phyloP scores from a whole-genome alignment of 2,113 vertebrate species.

The Arizona elegans region DNA sequence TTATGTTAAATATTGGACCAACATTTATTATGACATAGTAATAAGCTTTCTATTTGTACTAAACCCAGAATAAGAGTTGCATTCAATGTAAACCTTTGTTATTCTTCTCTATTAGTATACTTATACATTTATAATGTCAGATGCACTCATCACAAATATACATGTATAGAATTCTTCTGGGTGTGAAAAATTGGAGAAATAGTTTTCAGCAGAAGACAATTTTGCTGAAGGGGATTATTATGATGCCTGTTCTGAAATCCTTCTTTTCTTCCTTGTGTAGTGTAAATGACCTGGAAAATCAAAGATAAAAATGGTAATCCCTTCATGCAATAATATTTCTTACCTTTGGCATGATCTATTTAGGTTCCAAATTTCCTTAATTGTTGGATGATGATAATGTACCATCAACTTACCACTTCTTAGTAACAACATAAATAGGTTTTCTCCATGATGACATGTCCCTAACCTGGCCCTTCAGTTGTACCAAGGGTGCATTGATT shows the following conservation, averaged over 20 bases:
- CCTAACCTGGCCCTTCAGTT: not conserved
- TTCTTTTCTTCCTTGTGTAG: constrained; percentile 25
- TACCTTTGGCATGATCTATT: not conserved
- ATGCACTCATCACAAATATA: not conserved
- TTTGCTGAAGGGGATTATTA: not conserved
- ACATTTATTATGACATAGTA: not conserved
- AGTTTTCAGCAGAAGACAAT: not conserved
- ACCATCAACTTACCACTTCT: not conserved
- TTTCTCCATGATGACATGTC: not conserved
- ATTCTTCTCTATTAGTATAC: no score
- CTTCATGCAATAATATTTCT: not conserved
- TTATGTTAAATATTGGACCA: not conserved
- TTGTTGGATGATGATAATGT: not conserved
- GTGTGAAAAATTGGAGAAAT: not conserved
- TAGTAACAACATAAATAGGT: not conserved
- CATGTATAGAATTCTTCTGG: not conserved
- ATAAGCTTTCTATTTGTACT: not conserved
- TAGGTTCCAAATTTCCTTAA: not conserved
- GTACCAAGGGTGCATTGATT: not conserved
- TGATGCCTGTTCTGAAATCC: not conserved
- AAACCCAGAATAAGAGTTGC: not conserved
- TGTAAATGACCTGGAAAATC: constrained; percentile 24
- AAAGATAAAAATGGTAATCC: not conserved
- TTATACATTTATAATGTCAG: not conserved
- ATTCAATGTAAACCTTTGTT: not conserved